These are phyloP conservation scores for Drosophila buzzatii DNA, from an alignment of 2,888 invertebrate species.

Conservation along the genomic window DNA sequence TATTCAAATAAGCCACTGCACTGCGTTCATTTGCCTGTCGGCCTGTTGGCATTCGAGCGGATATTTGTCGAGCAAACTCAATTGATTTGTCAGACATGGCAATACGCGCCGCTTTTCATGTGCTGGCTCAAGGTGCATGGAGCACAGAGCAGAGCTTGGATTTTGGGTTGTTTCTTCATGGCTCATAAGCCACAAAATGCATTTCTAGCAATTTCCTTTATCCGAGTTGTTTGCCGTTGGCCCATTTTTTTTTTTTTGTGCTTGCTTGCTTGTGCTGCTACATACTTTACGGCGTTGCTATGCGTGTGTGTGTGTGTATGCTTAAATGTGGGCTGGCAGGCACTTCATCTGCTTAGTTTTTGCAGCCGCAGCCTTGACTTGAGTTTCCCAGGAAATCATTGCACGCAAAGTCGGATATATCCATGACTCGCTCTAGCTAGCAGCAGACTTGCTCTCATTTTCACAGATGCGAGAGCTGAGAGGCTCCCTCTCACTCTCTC, in stretches of 20 bases:
- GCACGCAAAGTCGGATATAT: constrained; percentile 72
- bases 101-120: constrained; percentile 18
- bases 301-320: constrained; percentile 11
- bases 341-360: constrained; percentile 68
- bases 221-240: constrained; percentile 60
- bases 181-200: constrained; percentile 74
- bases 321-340: background rate
- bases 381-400: constrained; percentile 72
- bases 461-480: background rate
- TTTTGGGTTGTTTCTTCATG: constrained; percentile 50
- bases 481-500: background rate
- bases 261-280: constrained; percentile 37
- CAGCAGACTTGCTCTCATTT: constrained; percentile 5
- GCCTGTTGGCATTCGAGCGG: constrained; percentile 61
- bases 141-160: constrained; percentile 2
- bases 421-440: constrained; percentile 30
- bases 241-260: constrained; percentile 59
- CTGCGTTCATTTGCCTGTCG: constrained; percentile 51
- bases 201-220: constrained; percentile 74
- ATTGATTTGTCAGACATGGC: constrained; percentile 68
- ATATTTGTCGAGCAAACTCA: constrained; percentile 75
- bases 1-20: constrained; percentile 34
- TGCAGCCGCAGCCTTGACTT: constrained; percentile 63
- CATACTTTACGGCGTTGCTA: constrained; percentile 56
- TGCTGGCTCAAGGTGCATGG: constrained; percentile 41